Evolutionary conservation across 2,888 invertebrate species (phyloP).

Genomic region (Morpho deidamia): DNA sequence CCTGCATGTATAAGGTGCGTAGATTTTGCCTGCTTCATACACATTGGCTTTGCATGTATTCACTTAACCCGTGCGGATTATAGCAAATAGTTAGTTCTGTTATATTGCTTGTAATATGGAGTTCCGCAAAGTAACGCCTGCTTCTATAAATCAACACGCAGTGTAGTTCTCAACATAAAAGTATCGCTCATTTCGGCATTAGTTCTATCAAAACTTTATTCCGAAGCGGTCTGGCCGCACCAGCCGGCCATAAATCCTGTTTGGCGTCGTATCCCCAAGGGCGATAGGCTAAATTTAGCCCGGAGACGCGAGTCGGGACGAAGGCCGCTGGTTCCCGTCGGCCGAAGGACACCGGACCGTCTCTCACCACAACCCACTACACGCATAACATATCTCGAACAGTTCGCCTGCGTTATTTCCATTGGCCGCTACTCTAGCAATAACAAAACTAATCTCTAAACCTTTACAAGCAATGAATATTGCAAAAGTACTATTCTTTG

Average conservation of each 20-base stretch:
- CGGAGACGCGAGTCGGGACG: conserved; percentile 39
- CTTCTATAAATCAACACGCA: too few relatives aligned
- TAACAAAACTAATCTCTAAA: neutral
- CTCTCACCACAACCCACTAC: neutral
- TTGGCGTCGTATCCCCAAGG: conserved; percentile 62
- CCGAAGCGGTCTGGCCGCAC: conserved; percentile 20
- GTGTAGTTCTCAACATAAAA: too few relatives aligned
- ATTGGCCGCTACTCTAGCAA: conserved; percentile 9
- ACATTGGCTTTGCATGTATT: too few relatives aligned
- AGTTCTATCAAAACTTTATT: conserved; percentile 10
- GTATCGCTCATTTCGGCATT: neutral
- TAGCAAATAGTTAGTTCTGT: too few relatives aligned
- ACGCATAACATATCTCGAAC: neutral
- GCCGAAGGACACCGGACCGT: conserved; percentile 34
- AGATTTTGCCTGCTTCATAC: too few relatives aligned
- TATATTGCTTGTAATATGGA: too few relatives aligned
- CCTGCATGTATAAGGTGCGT: too few relatives aligned
- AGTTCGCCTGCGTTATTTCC: conserved; percentile 5
- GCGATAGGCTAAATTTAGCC: conserved; percentile 66
- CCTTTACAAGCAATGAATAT: conserved; percentile 15
- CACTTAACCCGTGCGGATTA: too few relatives aligned
- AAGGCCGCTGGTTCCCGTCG: conserved; percentile 50
- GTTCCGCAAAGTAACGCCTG: too few relatives aligned
- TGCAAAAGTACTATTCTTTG: neutral
- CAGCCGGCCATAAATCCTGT: conserved; percentile 64